phyloP scores from a whole-genome alignment of 2,113 vertebrate species.

The Paraplagusia blochii region DNA sequence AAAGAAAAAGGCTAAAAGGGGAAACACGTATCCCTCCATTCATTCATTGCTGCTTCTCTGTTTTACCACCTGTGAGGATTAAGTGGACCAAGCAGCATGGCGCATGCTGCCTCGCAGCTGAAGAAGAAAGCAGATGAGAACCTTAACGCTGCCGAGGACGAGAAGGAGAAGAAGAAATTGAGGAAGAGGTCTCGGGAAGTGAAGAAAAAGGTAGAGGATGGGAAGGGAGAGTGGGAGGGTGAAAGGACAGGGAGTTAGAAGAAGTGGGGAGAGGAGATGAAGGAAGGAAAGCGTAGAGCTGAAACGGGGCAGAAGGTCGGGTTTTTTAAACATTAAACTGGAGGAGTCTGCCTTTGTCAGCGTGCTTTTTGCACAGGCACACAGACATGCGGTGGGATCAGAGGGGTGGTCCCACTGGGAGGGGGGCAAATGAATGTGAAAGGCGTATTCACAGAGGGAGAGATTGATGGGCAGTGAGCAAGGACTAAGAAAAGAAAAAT shows the following conservation, averaged over 20 bases:
- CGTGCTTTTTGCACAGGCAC: constrained; percentile 28
- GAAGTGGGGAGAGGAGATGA: constrained; percentile 8
- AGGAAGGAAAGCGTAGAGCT: not conserved
- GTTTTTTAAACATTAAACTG: constrained; percentile 26
- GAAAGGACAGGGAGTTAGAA: constrained; percentile 6
- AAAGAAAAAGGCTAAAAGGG: constrained; percentile 71
- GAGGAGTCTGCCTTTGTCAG: constrained; percentile 56
- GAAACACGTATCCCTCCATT: constrained; percentile 46
- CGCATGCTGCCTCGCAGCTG: constrained; percentile 96
- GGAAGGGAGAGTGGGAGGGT: not conserved
- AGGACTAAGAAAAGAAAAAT: constrained; percentile 4
- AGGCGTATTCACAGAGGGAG: constrained; percentile 23
- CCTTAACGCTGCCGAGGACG: constrained; percentile 87
- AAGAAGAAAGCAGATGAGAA: constrained; percentile 98
- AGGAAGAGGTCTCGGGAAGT: constrained; percentile 87
- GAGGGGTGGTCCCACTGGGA: constrained; percentile 46
- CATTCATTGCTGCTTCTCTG: constrained; percentile 3
- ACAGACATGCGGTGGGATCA: constrained; percentile 12
- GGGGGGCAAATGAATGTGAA: constrained; percentile 5
- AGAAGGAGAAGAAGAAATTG: constrained; percentile 87
- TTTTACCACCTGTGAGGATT: constrained; percentile 77
- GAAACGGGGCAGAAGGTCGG: constrained; percentile 6
- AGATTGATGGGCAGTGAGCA: constrained; percentile 39
- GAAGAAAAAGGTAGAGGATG: constrained; percentile 92
- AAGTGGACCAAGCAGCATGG: constrained; percentile 83